Base-by-base conservation (phyloP, 2,797 vertebrate species). In the Pteropus rufus region DNA sequence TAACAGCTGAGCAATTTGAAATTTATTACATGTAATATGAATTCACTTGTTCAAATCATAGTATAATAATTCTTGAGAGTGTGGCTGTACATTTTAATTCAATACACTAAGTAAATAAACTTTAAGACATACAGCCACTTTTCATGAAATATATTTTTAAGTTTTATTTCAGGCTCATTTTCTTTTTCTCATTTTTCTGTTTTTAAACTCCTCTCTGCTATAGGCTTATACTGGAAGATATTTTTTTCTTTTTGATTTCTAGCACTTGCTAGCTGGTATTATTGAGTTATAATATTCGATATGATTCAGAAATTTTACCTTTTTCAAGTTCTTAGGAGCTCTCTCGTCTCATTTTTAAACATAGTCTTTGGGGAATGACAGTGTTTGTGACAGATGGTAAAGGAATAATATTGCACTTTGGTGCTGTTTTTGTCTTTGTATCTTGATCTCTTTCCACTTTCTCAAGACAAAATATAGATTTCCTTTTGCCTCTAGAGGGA, bases 351-450 rank as follows among this genome's bases (percentile, higher is more conserved):
- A 80, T 98, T 98, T 98, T 97, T 97, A 97, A 98, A 97, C 95
- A 91, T 88, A 92, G 98, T 96, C 98, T 98, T 97, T 94, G 93
- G 98, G 98, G 98, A 98, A 89, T 75, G 39, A 34, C 93, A 79
- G 89, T 95, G 97, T 98, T 96, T 97, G 98, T 98, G 98, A 98
- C 98, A 98, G 98, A 99, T 98, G 98, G 98, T 1, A 92, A 91
- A 97, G 97, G 96, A 98, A 41, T 79, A 93, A 95, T 97, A 97
- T 96, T 98, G 96, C 97, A 98, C 96, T 98, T 97, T 97, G 98
- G 96, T 3, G 1, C 95, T 77, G 73, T 93, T 97, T 97, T 96
- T 96, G 91, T 96, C 94, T 98, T 95, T 98, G 91, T 97, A 97
- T 98, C 82, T 81, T 92, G 94, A 96, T 95, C 96, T 85, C 95